Percentiles rank a stretch among this genome's conserved stretches.
phyloP scores from a whole-genome alignment of 2,888 invertebrate genomes.

The Tupiocoris notatus region DNA sequence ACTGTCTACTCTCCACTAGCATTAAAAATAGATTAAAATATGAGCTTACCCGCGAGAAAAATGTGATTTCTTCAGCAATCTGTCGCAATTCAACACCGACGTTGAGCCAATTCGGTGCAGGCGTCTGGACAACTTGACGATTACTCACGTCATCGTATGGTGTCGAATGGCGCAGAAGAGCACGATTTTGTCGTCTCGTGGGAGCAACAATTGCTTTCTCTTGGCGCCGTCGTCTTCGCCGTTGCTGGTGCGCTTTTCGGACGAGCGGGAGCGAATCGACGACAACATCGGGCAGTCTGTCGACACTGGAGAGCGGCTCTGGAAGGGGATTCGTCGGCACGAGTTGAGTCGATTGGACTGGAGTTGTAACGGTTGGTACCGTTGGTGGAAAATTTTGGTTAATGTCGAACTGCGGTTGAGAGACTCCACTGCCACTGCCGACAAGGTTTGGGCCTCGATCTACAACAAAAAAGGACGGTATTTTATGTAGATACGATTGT shows the following conservation, averaged over 20 bases:
- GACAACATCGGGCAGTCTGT: conserved; percentile 17
- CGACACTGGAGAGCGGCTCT: background rate
- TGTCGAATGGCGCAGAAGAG: background rate
- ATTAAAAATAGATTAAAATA: no score
- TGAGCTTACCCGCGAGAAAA: conserved; percentile 44
- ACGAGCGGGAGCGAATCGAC: conserved; percentile 28
- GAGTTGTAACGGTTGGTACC: background rate
- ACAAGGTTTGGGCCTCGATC: background rate
- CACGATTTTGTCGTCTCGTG: conserved; percentile 7
- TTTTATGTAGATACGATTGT: no score
- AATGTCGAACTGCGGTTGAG: background rate
- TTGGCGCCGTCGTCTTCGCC: conserved; percentile 13
- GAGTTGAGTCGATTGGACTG: background rate
- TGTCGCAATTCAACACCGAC: conserved; percentile 49
- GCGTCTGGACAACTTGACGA: background rate
- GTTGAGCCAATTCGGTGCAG: conserved; percentile 38
- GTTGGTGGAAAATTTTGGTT: background rate
- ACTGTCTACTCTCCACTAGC: no score
- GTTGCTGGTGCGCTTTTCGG: background rate
- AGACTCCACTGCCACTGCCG: background rate
- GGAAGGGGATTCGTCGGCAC: background rate
- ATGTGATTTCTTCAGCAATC: conserved; percentile 49
- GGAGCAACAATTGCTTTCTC: conserved; percentile 3
- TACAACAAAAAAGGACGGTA: background rate
- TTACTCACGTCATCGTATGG: conserved; percentile 19